Evolutionary conservation across 2,888 invertebrate genomes (phyloP), one percentile per base, ranked within the genome.

Genomic region (Euproctis similis): DNA sequence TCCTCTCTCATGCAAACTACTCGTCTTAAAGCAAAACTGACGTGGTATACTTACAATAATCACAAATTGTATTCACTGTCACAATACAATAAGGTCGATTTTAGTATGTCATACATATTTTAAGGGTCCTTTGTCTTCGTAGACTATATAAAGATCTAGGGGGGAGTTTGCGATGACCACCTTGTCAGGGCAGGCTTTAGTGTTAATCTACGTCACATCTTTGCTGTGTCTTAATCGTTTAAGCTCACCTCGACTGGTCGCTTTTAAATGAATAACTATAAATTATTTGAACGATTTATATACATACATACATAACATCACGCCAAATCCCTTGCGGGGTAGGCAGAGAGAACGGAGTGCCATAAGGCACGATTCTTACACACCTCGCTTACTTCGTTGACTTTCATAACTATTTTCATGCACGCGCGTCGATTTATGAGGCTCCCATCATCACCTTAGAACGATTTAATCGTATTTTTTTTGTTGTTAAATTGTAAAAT

Each of bases 121-220:
- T 72, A 80, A 63, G 59, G 59, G 61, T 68, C 80, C 78, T 82
- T 82, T 82, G 82, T 82, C 76, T 80, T 70, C 68, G 67, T 71
- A 72, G 78, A 76, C 77, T 76, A 66, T 52, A 55, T 59, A 69
- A 74, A 75, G 78, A 78, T 80, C 71, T 72, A 46, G 66, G 77
- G 80, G 14, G n/a, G n/a, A n/a, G 69, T 57, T 76, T 73, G 73
- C 68, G 76, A 78, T 84, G 84, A 84, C 84, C 84, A 80, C 80
- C 81, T 80, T 80, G 81, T 80, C 81, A 80, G 72, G 80, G 69
- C 68, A 46, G 69, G 84, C 77, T 77, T 73, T 68, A 61, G 59
- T 62, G 58, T 72, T 78, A 80, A 77, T 75, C 84, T 78, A 75
- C 80, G 74, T 67, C 85, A 81, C 81, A 80, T 78, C 78, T 77